Percentiles rank a stretch among this genome's conserved stretches.
phyloP scores from a whole-genome alignment of 2,888 invertebrate genomes.

The Megaustenia siamemsis region DNA sequence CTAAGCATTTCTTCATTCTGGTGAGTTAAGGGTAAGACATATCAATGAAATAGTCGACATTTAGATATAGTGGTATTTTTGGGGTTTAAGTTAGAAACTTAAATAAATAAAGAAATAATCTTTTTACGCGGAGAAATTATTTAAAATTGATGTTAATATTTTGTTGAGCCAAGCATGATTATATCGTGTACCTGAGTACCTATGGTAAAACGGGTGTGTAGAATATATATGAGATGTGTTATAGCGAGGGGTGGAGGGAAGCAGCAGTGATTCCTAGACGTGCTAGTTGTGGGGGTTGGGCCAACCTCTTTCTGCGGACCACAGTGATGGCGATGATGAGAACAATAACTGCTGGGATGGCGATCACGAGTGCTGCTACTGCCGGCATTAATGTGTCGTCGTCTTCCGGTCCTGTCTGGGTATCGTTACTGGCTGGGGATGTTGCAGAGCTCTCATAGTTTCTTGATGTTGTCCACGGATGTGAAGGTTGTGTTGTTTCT shows the following conservation, averaged over 20 bases:
- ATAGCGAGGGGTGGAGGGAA: slow-evolving; percentile 7
- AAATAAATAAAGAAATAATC: too few relatives aligned
- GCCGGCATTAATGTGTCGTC: slow-evolving; percentile 60
- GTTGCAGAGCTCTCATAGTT: background rate
- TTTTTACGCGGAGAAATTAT: too few relatives aligned
- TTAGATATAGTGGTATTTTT: too few relatives aligned
- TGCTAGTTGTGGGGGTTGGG: background rate
- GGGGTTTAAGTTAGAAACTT: too few relatives aligned
- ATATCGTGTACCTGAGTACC: too few relatives aligned
- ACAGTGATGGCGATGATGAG: slow-evolving; percentile 63
- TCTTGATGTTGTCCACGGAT: background rate
- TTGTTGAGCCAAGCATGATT: too few relatives aligned
- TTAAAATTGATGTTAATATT: too few relatives aligned
- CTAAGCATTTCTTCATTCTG: too few relatives aligned
- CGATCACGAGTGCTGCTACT: slow-evolving; percentile 62
- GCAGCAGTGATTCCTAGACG: background rate
- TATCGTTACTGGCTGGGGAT: background rate
- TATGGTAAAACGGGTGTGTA: too few relatives aligned
- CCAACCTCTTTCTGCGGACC: slow-evolving; percentile 61
- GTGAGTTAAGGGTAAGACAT: too few relatives aligned
- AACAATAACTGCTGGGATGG: slow-evolving; percentile 63
- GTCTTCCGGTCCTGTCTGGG: background rate
- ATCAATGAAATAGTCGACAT: too few relatives aligned
- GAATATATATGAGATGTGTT: background rate
- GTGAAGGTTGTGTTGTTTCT: background rate